Base-by-base conservation (phyloP, 2,797 vertebrate genomes). In the Microchirus variegatus region DNA sequence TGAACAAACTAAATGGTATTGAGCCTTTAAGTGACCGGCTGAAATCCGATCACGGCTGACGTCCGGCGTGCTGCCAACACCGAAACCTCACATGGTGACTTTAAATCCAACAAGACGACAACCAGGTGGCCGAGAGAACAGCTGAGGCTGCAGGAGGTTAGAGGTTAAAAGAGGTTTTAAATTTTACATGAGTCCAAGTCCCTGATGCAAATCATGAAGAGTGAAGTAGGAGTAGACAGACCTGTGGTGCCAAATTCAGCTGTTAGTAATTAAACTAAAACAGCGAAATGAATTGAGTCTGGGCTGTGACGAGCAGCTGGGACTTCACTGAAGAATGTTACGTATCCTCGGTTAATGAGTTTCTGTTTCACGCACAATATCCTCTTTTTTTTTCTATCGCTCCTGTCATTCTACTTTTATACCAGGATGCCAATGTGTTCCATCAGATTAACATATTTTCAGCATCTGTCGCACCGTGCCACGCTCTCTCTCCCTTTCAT, bases 131-230 rank as follows among this genome's bases (percentile, higher is more conserved):
- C 31, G 17, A 53, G 51, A 65, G 53, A 4, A 52, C 36, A 56
- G 57, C 53, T 45, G 63, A 64, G 56, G 18, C 43, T 14, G 44
- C 48, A 19, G 67, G 19, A 67, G 59, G 62, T 51, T 37, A 60
- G 45, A 74, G 53, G 58, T 42, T 67, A 69, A 68, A 68, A 57
- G 17, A 26, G 50, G 41, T 16, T 66, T 69, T 44, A 36, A 16
- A 79, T 61, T 63, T 68, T 19, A 49, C 16, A 10, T 42, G 46
- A 51, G 52, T 48, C 53, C 10, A 63, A 26, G 44, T 41, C 48
- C 66, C 41, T 2, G 17, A 54, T 67, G 51, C 73, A 76, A 75
- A 69, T 73, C 22, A 48, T 3, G 19, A 69, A 26, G 19, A 63
- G 26, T 36, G 48, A 60, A 36, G 22, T 22, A 1, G 18, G 59